phyloP scores from a whole-genome alignment of 2,888 invertebrate genomes.

The Drosophila dives region DNA sequence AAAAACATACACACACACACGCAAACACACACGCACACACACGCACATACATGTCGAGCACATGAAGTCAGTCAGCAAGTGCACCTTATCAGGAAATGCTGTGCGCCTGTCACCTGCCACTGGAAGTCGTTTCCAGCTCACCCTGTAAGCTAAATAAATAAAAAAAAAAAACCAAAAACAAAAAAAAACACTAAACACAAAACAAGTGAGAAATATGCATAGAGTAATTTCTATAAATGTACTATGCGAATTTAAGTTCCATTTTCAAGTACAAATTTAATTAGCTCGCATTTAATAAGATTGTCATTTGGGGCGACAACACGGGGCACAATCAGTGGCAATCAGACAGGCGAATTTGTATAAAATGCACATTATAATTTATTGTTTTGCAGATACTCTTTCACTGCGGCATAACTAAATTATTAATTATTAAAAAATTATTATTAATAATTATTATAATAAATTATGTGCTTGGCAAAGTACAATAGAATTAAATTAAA shows the following conservation, averaged over 20 bases:
- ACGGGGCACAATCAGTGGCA: conserved; percentile 15
- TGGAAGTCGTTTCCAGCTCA: conserved; percentile 36
- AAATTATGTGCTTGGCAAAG: background rate
- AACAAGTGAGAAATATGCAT: conserved; percentile 6
- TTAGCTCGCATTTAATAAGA: conserved; percentile 66
- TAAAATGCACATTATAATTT: conserved; percentile 51
- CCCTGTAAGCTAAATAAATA: conserved; percentile 22
- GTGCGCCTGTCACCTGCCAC: conserved; percentile 57
- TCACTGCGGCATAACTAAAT: background rate
- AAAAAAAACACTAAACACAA: background rate
- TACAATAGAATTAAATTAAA: background rate
- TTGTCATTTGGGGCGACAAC: conserved; percentile 46
- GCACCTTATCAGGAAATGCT: conserved; percentile 49
- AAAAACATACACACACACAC: background rate
- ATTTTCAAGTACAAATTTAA: conserved; percentile 62
- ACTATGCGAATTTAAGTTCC: conserved; percentile 36
- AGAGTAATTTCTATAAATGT: conserved; percentile 20
- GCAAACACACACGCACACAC: conserved; percentile 5
- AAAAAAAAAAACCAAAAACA: background rate
- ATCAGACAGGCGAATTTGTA: conserved; percentile 37
- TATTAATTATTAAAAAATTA: background rate
- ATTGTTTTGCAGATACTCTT: conserved; percentile 14
- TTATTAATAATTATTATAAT: too few species aligned
- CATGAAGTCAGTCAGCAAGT: background rate
- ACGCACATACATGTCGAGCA: background rate